phyloP scores from a whole-genome alignment of 2,797 vertebrate species.

The Cottoperca gobio region DNA sequence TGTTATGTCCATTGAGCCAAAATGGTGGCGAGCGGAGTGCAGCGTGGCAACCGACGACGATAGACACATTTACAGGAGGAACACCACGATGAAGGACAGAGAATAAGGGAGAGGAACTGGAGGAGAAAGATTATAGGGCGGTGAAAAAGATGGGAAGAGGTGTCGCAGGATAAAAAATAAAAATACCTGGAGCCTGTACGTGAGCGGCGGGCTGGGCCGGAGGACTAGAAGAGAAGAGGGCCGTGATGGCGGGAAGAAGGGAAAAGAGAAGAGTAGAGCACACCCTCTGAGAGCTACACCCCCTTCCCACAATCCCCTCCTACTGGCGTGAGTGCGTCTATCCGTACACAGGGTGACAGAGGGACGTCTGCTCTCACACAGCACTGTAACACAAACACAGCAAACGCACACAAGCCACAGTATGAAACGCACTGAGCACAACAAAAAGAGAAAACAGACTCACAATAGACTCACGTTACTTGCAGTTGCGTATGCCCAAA shows the following conservation, averaged over 20 bases:
- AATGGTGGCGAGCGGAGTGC: slow-evolving; percentile 81
- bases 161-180: slow-evolving; percentile 73
- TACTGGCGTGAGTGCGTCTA: slow-evolving; percentile 81
- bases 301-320: slow-evolving; percentile 85
- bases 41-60: slow-evolving; percentile 76
- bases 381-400: slow-evolving; percentile 54
- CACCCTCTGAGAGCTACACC: slow-evolving; percentile 83
- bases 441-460: slow-evolving; percentile 48
- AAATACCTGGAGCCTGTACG: slow-evolving; percentile 84
- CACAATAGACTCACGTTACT: slow-evolving; percentile 40
- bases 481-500: slow-evolving; percentile 48
- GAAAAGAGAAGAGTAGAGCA: slow-evolving; percentile 83
- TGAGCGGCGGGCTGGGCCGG: slow-evolving; percentile 74
- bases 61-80: slow-evolving; percentile 73
- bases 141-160: slow-evolving; percentile 56
- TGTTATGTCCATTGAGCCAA: slow-evolving; percentile 70
- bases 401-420: slow-evolving; percentile 53
- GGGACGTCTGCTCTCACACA: slow-evolving; percentile 77
- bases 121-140: slow-evolving; percentile 59
- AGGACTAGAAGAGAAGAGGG: slow-evolving; percentile 82
- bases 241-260: slow-evolving; percentile 84
- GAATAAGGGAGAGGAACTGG: slow-evolving; percentile 51
- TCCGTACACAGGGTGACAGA: slow-evolving; percentile 81
- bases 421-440: slow-evolving; percentile 58
- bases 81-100: slow-evolving; percentile 70